Evolutionary conservation across 2,888 invertebrate genomes (phyloP).

Genomic region (Spialia ferax): DNA sequence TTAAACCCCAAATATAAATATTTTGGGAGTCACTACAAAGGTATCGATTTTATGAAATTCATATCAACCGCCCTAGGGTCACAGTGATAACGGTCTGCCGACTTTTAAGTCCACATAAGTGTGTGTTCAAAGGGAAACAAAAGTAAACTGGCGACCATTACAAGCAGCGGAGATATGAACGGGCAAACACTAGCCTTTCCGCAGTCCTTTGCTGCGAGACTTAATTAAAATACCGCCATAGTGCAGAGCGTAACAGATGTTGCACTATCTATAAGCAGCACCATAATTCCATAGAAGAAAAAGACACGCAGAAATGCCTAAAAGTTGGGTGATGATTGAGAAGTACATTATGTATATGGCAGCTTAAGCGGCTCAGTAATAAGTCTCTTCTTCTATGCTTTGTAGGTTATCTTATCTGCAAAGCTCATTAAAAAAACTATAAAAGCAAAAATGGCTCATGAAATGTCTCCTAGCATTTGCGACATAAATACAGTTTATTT

Average conservation of each 20-base stretch:
- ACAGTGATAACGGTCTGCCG: constrained; percentile 35
- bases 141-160: constrained; percentile 36
- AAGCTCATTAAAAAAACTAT: too few relatives aligned
- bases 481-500: too few relatives aligned
- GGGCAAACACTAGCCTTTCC: constrained; percentile 41
- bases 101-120: constrained; percentile 35
- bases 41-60: constrained; percentile 21
- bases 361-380: too few relatives aligned
- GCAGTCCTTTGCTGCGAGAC: constrained; percentile 58
- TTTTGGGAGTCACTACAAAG: constrained; percentile 5
- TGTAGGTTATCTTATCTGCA: too few relatives aligned
- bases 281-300: too few relatives aligned
- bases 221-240: constrained; percentile 68
- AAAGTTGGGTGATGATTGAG: too few relatives aligned
- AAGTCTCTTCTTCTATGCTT: too few relatives aligned
- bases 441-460: too few relatives aligned
- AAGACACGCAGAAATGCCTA: too few relatives aligned
- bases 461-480: not conserved
- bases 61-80: constrained; percentile 22
- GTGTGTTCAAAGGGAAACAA: constrained; percentile 36
- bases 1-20: constrained; percentile 9
- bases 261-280: too few relatives aligned
- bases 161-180: constrained; percentile 36
- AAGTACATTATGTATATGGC: too few relatives aligned
- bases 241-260: not conserved